Evolutionary conservation across 92 coral and sea anemone species (phyloP), one percentile per base, ranked within the genome.

Genomic region (Galaxea fascicularis): DNA sequence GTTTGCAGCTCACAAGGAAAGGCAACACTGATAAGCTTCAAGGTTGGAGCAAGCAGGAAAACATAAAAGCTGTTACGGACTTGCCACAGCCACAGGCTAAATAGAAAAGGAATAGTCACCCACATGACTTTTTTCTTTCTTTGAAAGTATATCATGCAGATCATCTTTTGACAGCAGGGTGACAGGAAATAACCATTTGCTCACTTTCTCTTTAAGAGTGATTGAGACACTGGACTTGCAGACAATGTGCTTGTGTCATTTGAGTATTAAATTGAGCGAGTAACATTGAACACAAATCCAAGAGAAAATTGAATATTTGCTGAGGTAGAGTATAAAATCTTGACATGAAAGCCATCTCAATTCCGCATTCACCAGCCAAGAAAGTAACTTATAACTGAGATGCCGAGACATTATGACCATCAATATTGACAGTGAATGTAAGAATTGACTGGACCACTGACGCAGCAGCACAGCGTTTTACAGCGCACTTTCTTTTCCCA

Each of bases 221-320:
- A 65, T n/a, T 65, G 18, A 12, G 31, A 10, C 15, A 22, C 13
- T 60, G 45, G 44, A 13, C 30, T 26, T 67, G 73, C 29, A 22
- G 24, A 13, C 52, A 21, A 4, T 69, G 39, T 17, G 18, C 30
- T 14, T 58, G 69, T 22, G 15, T 7, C 20, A 45, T 22, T n/a
- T 5, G 22, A 76, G 53, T 16, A 17, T 3, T 57, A 22, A 31
- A 24, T 29, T 17, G 4, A 57, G 52, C 0, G 53, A 12, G 25
- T 10, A 15, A 22, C 20, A 58, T 47, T 57, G 80, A 58, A 58
- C 67, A 58, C 35, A 68, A 76, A 12, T 76, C 69, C 51, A n/a
- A 41, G 9, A 29, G 49, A 75, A 53, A 56, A 21, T 75, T 2
- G 54, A 49, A 26, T 39, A 72, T 26, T 41, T 13, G 56, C 22